A percentile compares a stretch with the other conserved stretches of the same genome.
Conservation (phyloP, 1,140 invertebrate species). For the Drosophila miranda region DNA sequence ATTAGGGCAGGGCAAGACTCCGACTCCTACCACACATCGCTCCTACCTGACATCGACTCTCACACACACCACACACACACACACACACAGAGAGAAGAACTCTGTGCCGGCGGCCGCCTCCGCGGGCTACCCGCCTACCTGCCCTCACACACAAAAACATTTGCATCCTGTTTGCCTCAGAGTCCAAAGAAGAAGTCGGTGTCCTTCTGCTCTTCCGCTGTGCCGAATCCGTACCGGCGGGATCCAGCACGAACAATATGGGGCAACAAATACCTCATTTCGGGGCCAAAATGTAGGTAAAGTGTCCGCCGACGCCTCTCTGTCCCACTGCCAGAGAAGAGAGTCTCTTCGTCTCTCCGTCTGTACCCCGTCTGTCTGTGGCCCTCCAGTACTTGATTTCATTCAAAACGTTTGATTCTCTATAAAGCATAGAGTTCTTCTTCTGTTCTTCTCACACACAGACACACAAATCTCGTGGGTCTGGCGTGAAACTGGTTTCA, state of each 20-base stretch:
- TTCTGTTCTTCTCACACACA: not conserved
- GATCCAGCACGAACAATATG: slow-evolving; percentile 22
- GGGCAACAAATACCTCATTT: slow-evolving; percentile 24
- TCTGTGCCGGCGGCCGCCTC: too few species aligned
- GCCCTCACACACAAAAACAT: slow-evolving; percentile 27
- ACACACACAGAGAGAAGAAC: not conserved
- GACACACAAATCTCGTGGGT: not conserved
- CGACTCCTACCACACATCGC: slow-evolving; percentile 1
- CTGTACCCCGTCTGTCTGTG: not conserved
- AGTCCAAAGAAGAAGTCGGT: slow-evolving; percentile 33
- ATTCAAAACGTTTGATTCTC: slow-evolving; percentile 58
- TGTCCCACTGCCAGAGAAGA: too few species aligned
- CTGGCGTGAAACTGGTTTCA: not conserved
- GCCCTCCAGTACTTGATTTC: slow-evolving; percentile 55
- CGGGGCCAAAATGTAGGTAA: slow-evolving; percentile 48
- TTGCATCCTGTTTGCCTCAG: slow-evolving; percentile 65
- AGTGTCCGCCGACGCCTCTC: slow-evolving; percentile 23
- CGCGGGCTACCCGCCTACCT: slow-evolving; percentile 47
- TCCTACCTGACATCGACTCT: slow-evolving; percentile 24
- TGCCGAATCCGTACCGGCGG: slow-evolving; percentile 3
- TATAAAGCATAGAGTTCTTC: not conserved
- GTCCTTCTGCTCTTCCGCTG: slow-evolving; percentile 75
- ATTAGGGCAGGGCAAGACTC: slow-evolving; percentile 40
- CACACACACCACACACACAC: slow-evolving; percentile 1
- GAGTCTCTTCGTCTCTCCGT: slow-evolving; percentile 4